Base-by-base conservation (phyloP, 2,888 invertebrate genomes). In the Encarsia formosa region DNA sequence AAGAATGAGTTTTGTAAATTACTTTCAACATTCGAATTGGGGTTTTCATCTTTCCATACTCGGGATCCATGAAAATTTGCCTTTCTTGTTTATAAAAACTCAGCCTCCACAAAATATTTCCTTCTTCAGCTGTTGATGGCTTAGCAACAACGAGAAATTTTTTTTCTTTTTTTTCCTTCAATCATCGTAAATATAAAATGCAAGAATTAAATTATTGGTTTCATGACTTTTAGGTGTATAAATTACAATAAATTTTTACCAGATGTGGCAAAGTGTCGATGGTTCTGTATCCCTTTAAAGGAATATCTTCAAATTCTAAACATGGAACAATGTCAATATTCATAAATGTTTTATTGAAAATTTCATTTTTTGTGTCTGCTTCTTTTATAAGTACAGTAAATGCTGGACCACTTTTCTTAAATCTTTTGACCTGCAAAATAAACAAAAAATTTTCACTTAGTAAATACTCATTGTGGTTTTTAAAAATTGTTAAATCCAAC, bases 21-120 rank as follows among this genome's bases (percentile, higher is more conserved):
- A 69, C 69, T 59, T 69, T 69, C 4, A 69, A 45, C 8, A 61
- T 57, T 20, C 65, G 50, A 49, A 69, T 65, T 5, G 63, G 50
- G 5, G 59, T 60, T 26, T 68, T 69, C 0, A 62, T 29, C 20
- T 43, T 45, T 4, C 75, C 75, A 54, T 6, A 24, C 16, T 43
- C 43, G 1, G 9, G 13, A 2, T 76, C 70, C 22, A 8, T 15
- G 15, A 82, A 74, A 54, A 81, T 63, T 34, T 77, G 75, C 20
- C 75, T 73, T 64, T 82, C 82, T 59, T 77, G 77, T 41, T 77
- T 76, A 59, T 80, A 81, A 65, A 81, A 81, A 5, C 79, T 79
- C 22, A 79, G 72, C n/a, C 81, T 70, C 82, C 82, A 82, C 59
- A 76, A 75, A 0, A 73, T 64, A 8, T 63, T 61, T 65, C 65